Evolutionary conservation across 2,113 vertebrate genomes (phyloP), one percentile per base, ranked within the genome.

Genomic region (Morphnarchus princeps): DNA sequence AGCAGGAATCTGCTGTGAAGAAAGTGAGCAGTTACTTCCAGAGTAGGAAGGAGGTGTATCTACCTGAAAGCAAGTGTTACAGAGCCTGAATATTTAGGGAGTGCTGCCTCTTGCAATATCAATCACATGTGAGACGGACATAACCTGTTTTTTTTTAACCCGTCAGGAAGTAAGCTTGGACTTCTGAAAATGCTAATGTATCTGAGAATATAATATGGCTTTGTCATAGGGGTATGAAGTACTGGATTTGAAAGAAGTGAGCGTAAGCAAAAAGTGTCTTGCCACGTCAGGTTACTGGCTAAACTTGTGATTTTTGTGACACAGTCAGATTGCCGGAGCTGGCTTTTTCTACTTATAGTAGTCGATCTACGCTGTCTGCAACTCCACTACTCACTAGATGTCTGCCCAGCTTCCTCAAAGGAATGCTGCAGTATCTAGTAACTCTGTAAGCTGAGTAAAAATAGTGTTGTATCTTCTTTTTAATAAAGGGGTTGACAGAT

Each of bases 381-480:
- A 45, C 63, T 94, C 74, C 29, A 73, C 52, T 15, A 10, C 84
- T 80, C 2, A 0, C 81, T 92, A 77, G 63, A 47, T 45, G 83
- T 49, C 94, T 97, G 95, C 80, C 78, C 81, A 42, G 65, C 94
- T 97, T 96, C 89, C 92, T 97, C n/a, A 38, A 67, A 71, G 96
- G 83, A 92, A 71, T 65, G 73, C 87, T 93, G 76, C 91, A 83
- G 92, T 92, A 61, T 81, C 50, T 63, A 70, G 65, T 28, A n/a
- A 58, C 95, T 73, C 93, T 77, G 77, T 49, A 91, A 87, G 91
- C 95, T 7, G 42, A 54, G 52, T 90, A 66, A 93, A 93, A 96
- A 82, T 57, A 82, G 92, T 69, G 19, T 22, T 43, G 74, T 77
- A 72, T 62, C 84, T 96, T 88, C 90, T 6, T n/a, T 92, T 90